Conservation (phyloP, 2,888 invertebrate genomes). For the Plebejus anna region DNA sequence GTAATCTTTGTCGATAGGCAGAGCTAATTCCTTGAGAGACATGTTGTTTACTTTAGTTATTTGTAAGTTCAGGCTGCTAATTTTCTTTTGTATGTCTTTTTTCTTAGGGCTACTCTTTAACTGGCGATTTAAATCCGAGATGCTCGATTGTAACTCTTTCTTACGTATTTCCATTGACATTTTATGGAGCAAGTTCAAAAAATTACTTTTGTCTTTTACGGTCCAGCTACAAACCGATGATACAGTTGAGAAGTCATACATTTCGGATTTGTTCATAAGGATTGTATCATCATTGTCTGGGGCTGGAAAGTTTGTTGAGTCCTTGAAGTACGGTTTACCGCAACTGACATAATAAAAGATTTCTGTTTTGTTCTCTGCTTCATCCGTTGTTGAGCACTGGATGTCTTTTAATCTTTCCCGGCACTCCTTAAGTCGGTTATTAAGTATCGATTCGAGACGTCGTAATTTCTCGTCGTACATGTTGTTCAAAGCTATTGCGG, state of each 20-base stretch:
- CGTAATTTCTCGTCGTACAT: conserved; percentile 54
- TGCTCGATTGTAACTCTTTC: conserved; percentile 46
- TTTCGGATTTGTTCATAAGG: conserved; percentile 54
- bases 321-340: conserved; percentile 85
- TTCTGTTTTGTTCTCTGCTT: conserved; percentile 40
- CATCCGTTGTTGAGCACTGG: conserved; percentile 36
- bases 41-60: conserved; percentile 45
- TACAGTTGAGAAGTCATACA: conserved; percentile 70
- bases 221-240: conserved; percentile 76
- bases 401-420: conserved; percentile 49
- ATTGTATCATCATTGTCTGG: conserved; percentile 82
- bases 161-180: conserved; percentile 48
- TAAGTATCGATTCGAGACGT: conserved; percentile 54
- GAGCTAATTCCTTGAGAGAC: conserved; percentile 50
- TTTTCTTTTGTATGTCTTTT: conserved; percentile 36
- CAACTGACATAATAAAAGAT: conserved; percentile 57
- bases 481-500: conserved; percentile 60
- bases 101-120: conserved; percentile 35
- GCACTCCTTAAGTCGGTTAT: conserved; percentile 55
- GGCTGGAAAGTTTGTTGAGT: conserved; percentile 69
- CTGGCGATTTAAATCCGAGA: conserved; percentile 45
- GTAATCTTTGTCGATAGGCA: conserved; percentile 66
- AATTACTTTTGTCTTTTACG: conserved; percentile 74
- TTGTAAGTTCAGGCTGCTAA: conserved; percentile 42
- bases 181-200: conserved; percentile 72